Evolutionary conservation across 2,797 vertebrate species (phyloP), one percentile per base, ranked within the genome.

Genomic region (Clarias laeviceps): DNA sequence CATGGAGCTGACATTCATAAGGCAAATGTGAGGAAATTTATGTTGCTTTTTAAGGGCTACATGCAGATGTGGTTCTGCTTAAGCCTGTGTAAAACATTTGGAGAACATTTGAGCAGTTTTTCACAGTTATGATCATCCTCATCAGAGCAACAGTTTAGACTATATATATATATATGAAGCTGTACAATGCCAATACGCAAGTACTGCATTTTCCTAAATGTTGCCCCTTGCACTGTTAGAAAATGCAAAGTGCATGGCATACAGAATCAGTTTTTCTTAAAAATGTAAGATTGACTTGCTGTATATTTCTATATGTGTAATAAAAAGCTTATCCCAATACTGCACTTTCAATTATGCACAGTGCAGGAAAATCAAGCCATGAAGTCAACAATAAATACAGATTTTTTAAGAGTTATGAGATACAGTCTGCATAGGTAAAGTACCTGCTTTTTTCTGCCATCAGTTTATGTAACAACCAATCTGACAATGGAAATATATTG

Each of bases 1-100:
- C 93, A 85, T 93, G 91, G 91, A 92, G 88, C 90, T 93, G 93
- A 95, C 94, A 93, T 95, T 95, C 94, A 96, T 94, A 93, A 94
- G 94, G 89, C 85, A 90, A 95, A 90, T 91, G 93, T 94, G 91
- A 90, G 89, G 91, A 91, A 92, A 89, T 90, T 94, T 93, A 94
- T 92, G 90, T 94, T 91, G 91, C 89, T 90, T 88, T 89, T 84
- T 76, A 32, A 22, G 90, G 91, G 92, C 80, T 89, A 92, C 91
- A 84, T 91, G 91, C 94, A 95, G 93, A 94, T 94, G 94, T 94
- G 91, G 88, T 66, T 37, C 22, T 29, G 50, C 77, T 70, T 64
- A 62, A 62, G 14, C 22, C 27, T 37, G 61, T 15, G 54, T 80
- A n/a, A 15, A 57, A 65, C 61, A 82, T 88, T 62, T 76, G 61